Conservation (phyloP, 92 coral and sea anemone genomes). For the Actinostola sp. region DNA sequence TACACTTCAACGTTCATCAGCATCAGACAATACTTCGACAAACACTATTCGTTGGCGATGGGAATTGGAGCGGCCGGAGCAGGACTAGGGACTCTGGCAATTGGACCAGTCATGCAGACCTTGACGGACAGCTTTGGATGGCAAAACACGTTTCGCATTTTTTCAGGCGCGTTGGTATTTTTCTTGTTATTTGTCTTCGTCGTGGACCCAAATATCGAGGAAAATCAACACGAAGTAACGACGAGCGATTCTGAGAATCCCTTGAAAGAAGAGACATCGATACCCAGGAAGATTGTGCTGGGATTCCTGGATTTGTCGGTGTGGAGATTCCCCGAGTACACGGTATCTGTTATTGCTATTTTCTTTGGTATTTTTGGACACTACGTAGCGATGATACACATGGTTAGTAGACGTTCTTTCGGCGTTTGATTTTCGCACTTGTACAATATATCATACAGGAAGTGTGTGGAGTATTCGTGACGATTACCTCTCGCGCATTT, state of each 20-base stretch:
- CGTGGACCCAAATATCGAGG: constrained; percentile 36
- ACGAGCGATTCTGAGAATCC: background rate
- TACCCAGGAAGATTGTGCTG: constrained; percentile 10
- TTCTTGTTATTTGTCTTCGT: background rate
- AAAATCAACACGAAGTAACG: background rate
- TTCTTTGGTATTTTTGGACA: constrained; percentile 29
- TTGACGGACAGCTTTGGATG: constrained; percentile 32
- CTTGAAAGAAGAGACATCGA: background rate
- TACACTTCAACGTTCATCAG: constrained; percentile 34
- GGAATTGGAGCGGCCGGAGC: constrained; percentile 41
- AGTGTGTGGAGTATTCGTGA: too few relatives aligned
- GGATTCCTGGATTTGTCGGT: constrained; percentile 42
- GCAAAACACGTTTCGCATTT: constrained; percentile 29
- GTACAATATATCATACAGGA: too few relatives aligned
- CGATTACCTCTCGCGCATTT: too few relatives aligned
- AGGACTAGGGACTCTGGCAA: constrained; percentile 42
- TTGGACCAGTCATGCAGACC: constrained; percentile 44
- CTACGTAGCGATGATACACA: constrained; percentile 24
- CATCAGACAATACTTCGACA: constrained; percentile 47
- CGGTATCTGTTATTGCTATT: constrained; percentile 22
- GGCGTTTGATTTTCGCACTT: too few relatives aligned
- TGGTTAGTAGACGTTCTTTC: constrained; percentile 14
- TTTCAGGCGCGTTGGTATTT: background rate
- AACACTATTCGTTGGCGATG: constrained; percentile 38
- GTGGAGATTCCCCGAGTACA: constrained; percentile 41